phyloP scores from a whole-genome alignment of 1,140 invertebrate species.

The Heterodera schachtii region DNA sequence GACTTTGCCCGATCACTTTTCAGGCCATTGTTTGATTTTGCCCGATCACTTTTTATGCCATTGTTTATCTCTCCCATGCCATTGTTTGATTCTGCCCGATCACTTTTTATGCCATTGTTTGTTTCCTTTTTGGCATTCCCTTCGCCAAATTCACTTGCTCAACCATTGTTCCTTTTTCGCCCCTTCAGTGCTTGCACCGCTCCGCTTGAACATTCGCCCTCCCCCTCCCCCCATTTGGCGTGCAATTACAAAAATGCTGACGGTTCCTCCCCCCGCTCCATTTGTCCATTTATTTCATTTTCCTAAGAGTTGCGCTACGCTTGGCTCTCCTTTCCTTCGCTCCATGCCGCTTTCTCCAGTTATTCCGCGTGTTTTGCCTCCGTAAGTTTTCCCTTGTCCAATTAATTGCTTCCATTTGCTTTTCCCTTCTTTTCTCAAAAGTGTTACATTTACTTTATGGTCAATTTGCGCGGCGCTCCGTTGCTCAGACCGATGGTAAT shows the following conservation, averaged over 20 bases:
- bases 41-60: no score
- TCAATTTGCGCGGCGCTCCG: conserved; percentile 63
- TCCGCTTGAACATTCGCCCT: conserved; percentile 64
- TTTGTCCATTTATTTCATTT: not conserved
- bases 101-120: no score
- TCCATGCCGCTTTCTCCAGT: conserved; percentile 64
- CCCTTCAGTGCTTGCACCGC: conserved; percentile 62
- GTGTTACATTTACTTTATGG: conserved; percentile 66
- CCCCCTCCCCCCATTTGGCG: conserved; percentile 63
- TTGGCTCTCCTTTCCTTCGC: conserved; percentile 64
- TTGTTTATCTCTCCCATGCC: no score
- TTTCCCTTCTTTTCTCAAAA: conserved; percentile 13
- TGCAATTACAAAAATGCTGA: conserved; percentile 54
- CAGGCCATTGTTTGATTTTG: no score
- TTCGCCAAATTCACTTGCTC: no score
- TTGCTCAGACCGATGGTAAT: conserved; percentile 55
- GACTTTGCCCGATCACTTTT: no score
- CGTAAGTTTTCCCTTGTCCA: conserved; percentile 40
- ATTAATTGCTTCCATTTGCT: conserved; percentile 10
- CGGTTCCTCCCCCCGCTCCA: not conserved
- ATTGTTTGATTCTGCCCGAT: no score
- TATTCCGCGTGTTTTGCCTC: conserved; percentile 64
- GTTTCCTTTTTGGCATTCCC: no score
- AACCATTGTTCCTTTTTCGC: not conserved
- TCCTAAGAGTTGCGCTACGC: conserved; percentile 64